These are phyloP conservation scores for Eulemur macaco DNA, from an alignment of 2,113 vertebrate genomes.

Conservation along the genomic window DNA sequence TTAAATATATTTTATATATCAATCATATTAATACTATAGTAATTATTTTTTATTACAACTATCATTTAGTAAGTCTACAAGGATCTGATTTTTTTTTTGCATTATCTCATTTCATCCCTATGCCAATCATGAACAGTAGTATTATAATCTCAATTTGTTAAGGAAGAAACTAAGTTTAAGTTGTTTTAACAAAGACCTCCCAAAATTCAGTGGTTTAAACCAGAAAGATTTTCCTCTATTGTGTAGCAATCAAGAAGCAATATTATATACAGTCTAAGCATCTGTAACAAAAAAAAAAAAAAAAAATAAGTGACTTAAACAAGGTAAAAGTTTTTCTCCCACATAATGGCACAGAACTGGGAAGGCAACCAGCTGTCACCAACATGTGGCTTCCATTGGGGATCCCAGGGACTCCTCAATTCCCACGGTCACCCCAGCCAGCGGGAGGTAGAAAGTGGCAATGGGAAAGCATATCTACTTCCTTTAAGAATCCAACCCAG, in stretches of 20 bases:
- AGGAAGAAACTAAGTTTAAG: slow-evolving; percentile 9
- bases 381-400: not conserved
- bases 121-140: not conserved
- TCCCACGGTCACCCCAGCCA: not conserved
- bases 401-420: not conserved
- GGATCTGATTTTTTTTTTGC: not conserved
- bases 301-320: not conserved
- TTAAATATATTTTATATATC: not conserved
- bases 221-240: not conserved
- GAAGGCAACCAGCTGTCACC: not conserved
- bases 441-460: not conserved
- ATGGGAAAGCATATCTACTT: not conserved
- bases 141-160: not conserved
- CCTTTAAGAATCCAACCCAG: not conserved
- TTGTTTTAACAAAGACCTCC: not conserved
- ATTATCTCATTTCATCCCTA: slow-evolving; percentile 1
- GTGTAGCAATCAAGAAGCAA: not conserved
- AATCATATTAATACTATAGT: not conserved
- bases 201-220: slow-evolving; percentile 5
- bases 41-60: not conserved
- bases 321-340: not conserved
- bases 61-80: not conserved
- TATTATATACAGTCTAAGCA: not conserved
- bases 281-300: not conserved
- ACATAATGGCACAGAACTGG: not conserved